Evolutionary conservation across 2,113 vertebrate genomes (phyloP).

Genomic region (Mus spicilegus): DNA sequence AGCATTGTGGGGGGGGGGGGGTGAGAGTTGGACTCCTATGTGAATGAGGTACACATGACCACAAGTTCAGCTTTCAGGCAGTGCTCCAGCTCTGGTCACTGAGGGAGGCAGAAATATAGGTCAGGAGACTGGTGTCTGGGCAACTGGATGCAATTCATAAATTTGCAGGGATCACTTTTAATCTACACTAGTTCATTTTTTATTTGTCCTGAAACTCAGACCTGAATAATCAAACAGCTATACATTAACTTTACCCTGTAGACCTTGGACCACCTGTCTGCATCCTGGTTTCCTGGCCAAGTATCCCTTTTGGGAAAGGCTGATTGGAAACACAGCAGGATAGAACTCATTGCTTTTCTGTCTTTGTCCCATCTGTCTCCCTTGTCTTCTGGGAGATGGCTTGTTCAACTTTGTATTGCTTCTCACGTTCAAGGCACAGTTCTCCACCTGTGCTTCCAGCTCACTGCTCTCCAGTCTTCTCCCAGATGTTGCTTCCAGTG

Average conservation of each 20-base stretch:
- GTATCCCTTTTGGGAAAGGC: slow-evolving; percentile 67
- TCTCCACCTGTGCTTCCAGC: slow-evolving; percentile 61
- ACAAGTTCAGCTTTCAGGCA: not conserved
- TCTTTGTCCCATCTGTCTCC: slow-evolving; percentile 75
- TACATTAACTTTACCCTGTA: slow-evolving; percentile 74
- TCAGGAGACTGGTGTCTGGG: slow-evolving; percentile 70
- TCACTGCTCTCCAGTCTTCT: not conserved
- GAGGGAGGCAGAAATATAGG: slow-evolving; percentile 68
- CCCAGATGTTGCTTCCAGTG: not conserved
- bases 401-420: slow-evolving; percentile 36
- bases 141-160: slow-evolving; percentile 65
- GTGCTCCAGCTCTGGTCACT: slow-evolving; percentile 49
- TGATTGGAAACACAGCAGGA: slow-evolving; percentile 76
- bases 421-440: slow-evolving; percentile 14
- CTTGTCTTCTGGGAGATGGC: slow-evolving; percentile 66
- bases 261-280: slow-evolving; percentile 74
- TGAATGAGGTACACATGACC: not conserved
- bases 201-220: slow-evolving; percentile 52
- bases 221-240: slow-evolving; percentile 70
- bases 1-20: accelerated
- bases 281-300: slow-evolving; percentile 74
- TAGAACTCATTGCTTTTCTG: slow-evolving; percentile 50
- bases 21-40: not conserved
- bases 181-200: slow-evolving; percentile 41
- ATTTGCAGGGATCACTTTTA: slow-evolving; percentile 73